Evolutionary conservation across 2,888 invertebrate genomes (phyloP).

Genomic region (Allophyes oxyacanthae): DNA sequence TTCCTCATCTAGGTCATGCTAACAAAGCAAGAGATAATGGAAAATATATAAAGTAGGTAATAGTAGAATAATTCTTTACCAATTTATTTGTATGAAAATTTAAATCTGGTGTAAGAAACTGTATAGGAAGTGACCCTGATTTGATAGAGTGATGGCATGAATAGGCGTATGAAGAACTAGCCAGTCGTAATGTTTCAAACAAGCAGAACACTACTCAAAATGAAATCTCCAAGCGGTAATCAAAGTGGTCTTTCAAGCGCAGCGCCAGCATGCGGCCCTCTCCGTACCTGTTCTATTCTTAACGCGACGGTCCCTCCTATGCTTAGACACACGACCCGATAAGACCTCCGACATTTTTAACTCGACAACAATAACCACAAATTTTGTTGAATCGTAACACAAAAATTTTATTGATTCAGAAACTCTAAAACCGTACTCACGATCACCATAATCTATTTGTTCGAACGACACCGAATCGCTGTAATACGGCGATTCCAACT

Average conservation of each 20-base stretch:
- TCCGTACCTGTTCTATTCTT: constrained; percentile 83
- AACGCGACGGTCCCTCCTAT: constrained; percentile 75
- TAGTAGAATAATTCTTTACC: neutral
- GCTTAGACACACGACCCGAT: constrained; percentile 81
- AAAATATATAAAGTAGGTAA: constrained; percentile 15
- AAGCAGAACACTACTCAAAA: constrained; percentile 60
- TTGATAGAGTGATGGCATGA: constrained; percentile 41
- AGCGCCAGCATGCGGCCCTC: constrained; percentile 71
- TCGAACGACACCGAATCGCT: constrained; percentile 55
- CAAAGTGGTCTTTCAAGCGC: constrained; percentile 71
- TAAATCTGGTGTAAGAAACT: constrained; percentile 20
- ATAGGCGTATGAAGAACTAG: constrained; percentile 51
- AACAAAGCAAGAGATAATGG: constrained; percentile 19
- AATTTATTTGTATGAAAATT: constrained; percentile 12
- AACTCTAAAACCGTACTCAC: constrained; percentile 74
- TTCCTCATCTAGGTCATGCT: constrained; percentile 27
- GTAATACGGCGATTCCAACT: constrained; percentile 25
- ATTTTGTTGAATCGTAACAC: constrained; percentile 56
- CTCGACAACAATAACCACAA: constrained; percentile 55
- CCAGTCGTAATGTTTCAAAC: constrained; percentile 50
- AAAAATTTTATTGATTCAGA: constrained; percentile 66
- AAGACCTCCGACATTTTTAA: constrained; percentile 81
- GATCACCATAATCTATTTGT: constrained; percentile 68
- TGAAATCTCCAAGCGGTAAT: constrained; percentile 72
- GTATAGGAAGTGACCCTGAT: constrained; percentile 33